A percentile compares a stretch with the other conserved stretches of the same genome.
Conservation (phyloP, 1,140 invertebrate genomes). For the Tetraneura akinire region DNA sequence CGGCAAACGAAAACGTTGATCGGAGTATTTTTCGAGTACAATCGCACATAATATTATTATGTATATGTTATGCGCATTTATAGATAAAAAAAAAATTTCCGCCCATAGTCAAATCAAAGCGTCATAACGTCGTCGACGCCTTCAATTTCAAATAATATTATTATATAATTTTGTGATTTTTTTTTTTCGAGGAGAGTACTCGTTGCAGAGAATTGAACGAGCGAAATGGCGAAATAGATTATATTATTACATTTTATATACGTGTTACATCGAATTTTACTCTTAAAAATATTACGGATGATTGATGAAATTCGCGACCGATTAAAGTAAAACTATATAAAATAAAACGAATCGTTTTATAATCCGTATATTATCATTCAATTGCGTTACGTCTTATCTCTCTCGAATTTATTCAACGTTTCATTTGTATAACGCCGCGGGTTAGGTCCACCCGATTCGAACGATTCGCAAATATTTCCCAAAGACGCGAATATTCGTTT, state of each 20-base stretch:
- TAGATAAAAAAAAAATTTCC: not conserved
- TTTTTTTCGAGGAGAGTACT: no score
- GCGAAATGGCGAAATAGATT: no score
- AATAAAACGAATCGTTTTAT: not conserved
- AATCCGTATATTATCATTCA: not conserved
- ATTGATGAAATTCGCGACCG: conserved; percentile 16
- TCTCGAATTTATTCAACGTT: not conserved
- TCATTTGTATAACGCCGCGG: no score
- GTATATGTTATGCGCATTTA: no score
- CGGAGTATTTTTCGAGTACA: not conserved
- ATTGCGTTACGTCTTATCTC: not conserved
- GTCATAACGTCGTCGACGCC: conserved; percentile 21
- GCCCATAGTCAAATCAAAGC: conserved; percentile 32
- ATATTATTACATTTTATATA: no score
- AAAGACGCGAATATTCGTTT: no score
- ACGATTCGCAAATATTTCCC: no score
- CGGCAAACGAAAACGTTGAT: conserved; percentile 3
- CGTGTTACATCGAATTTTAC: not conserved
- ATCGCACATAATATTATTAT: not conserved
- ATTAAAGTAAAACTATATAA: not conserved
- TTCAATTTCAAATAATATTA: not conserved
- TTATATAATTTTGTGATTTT: no score
- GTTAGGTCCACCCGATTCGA: no score
- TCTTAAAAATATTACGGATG: not conserved
- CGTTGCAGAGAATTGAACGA: no score